phyloP scores from a whole-genome alignment of 2,113 vertebrate genomes.

The Barbus barbus region DNA sequence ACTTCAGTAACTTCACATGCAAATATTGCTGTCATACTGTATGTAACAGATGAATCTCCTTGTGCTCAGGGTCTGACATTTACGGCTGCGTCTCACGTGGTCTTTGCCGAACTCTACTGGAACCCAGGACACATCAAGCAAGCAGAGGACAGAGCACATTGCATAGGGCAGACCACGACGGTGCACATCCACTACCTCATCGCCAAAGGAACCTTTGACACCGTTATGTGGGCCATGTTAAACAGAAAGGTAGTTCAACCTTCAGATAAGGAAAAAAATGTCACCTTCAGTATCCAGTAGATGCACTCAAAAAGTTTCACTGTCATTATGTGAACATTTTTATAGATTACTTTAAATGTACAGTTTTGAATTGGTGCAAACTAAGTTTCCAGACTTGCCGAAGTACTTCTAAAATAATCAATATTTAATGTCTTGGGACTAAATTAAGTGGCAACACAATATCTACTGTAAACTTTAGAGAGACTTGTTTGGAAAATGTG shows the following conservation, averaged over 20 bases:
- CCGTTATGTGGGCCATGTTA: conserved; percentile 93
- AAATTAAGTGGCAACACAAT: background rate
- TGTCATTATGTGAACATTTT: background rate
- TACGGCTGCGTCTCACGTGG: conserved; percentile 92
- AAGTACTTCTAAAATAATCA: background rate
- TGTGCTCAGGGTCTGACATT: conserved; percentile 89
- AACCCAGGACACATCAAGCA: conserved; percentile 95
- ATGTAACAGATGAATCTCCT: background rate
- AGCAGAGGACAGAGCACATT: conserved; percentile 93
- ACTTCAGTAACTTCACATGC: background rate
- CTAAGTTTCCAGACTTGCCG: background rate
- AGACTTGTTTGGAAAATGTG: background rate
- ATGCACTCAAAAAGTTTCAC: background rate
- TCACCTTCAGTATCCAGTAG: background rate
- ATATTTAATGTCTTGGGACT: conserved; percentile 3
- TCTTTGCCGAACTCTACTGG: conserved; percentile 97
- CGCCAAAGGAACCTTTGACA: conserved; percentile 92
- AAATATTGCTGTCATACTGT: background rate
- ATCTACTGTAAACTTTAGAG: background rate
- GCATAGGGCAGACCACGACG: conserved; percentile 89
- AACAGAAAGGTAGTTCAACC: conserved; percentile 85
- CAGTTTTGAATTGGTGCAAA: background rate
- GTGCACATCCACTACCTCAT: conserved; percentile 97
- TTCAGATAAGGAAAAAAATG: background rate
- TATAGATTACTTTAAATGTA: background rate